These are phyloP conservation scores for Phylloscopus collybita DNA, from an alignment of 2,797 vertebrate species.

Conservation along the genomic window DNA sequence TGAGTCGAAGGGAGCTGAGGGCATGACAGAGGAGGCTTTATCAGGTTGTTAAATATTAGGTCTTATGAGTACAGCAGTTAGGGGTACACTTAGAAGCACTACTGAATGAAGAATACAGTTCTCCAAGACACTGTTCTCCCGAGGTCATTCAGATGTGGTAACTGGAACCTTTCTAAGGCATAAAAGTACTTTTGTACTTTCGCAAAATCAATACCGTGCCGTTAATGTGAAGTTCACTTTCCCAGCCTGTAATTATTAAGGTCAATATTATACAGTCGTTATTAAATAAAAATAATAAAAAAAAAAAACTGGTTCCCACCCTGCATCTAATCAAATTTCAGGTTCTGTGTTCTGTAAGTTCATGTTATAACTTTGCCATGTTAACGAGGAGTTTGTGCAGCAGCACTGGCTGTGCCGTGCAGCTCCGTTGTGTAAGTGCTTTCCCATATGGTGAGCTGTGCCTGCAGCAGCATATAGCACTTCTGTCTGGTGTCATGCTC, in stretches of 20 bases:
- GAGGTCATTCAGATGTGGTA: conserved; percentile 12
- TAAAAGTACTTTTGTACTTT: conserved; percentile 54
- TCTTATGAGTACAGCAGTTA: neutral
- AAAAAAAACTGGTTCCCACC: neutral
- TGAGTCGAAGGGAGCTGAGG: neutral
- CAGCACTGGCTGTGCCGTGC: neutral
- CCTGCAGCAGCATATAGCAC: conserved; percentile 19
- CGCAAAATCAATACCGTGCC: conserved; percentile 28
- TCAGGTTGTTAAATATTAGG: neutral
- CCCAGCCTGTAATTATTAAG: conserved; percentile 31
- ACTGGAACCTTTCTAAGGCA: conserved; percentile 16
- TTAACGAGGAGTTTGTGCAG: conserved; percentile 28
- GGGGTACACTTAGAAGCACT: neutral
- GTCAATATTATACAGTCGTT: conserved; percentile 32
- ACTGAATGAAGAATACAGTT: conserved; percentile 25
- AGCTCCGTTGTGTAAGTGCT: neutral
- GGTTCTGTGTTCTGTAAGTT: neutral
- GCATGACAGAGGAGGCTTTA: neutral
- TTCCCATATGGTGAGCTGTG: conserved; percentile 24
- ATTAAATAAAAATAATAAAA: conserved; percentile 19
- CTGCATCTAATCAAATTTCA: conserved; percentile 21
- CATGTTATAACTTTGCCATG: neutral
- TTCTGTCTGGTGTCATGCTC: neutral
- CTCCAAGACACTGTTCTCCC: conserved; percentile 11
- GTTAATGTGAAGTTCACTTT: neutral